A percentile compares a stretch with the other conserved stretches of the same genome.
phyloP scores from a whole-genome alignment of 2,888 invertebrate species.

The Drosophila tanythrix region DNA sequence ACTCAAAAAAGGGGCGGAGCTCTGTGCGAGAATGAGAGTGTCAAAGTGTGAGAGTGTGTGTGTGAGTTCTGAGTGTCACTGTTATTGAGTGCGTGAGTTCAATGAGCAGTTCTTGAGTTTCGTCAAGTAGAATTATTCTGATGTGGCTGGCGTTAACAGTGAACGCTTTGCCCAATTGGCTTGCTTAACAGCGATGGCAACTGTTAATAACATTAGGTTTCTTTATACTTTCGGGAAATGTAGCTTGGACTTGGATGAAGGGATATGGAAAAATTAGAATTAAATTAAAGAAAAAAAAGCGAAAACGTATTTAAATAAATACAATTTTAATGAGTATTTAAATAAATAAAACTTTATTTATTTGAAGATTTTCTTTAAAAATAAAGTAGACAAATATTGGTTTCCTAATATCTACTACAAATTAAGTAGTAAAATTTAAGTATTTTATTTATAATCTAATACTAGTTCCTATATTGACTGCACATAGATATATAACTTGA shows the following conservation, averaged over 20 bases:
- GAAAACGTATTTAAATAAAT: no score
- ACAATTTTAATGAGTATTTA: not conserved
- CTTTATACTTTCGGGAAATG: slow-evolving; percentile 21
- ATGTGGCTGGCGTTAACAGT: slow-evolving; percentile 31
- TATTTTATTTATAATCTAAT: not conserved
- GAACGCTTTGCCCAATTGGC: slow-evolving; percentile 53
- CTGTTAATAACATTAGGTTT: slow-evolving; percentile 44
- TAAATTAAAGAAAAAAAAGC: no score
- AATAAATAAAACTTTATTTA: not conserved
- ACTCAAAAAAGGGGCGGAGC: slow-evolving; percentile 54
- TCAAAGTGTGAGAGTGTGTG: slow-evolving; percentile 1
- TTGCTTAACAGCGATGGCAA: slow-evolving; percentile 34
- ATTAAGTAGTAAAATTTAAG: not conserved
- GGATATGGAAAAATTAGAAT: not conserved
- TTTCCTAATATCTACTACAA: not conserved
- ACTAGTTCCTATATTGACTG: not conserved
- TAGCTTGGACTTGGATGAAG: not conserved
- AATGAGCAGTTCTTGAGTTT: slow-evolving; percentile 46
- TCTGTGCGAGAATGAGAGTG: slow-evolving; percentile 13
- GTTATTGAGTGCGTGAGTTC: slow-evolving; percentile 26
- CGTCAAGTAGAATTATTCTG: slow-evolving; percentile 59
- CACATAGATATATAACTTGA: fast-evolving
- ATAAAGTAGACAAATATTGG: not conserved
- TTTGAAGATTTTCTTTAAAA: not conserved
- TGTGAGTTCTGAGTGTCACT: slow-evolving; percentile 22